Conservation (phyloP, 1,140 invertebrate species). For the Nephotettix cincticeps region DNA sequence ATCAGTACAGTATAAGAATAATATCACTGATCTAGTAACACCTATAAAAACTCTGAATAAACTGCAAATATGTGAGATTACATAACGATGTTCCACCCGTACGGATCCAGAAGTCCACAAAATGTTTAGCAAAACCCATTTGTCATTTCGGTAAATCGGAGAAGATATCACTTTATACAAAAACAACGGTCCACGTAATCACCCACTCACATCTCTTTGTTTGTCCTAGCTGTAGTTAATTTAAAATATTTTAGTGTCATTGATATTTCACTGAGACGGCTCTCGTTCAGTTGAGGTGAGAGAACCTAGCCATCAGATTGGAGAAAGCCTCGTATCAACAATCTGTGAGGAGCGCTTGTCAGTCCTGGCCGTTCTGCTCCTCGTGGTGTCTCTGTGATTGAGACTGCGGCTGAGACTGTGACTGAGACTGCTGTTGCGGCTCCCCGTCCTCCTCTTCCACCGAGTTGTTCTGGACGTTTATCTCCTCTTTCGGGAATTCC, state of each 20-base stretch:
- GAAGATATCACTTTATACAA: slow-evolving; percentile 8
- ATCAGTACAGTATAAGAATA: slow-evolving; percentile 26
- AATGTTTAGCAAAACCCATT: slow-evolving; percentile 7
- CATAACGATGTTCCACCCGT: not conserved
- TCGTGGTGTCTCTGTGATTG: not conserved
- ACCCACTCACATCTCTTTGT: slow-evolving; percentile 24
- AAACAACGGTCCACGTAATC: slow-evolving; percentile 22
- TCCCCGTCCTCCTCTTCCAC: slow-evolving; percentile 28
- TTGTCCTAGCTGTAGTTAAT: slow-evolving; percentile 30
- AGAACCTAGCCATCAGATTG: slow-evolving; percentile 11
- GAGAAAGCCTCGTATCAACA: slow-evolving; percentile 25
- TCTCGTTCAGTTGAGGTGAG: slow-evolving; percentile 16
- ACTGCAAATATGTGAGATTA: slow-evolving; percentile 1
- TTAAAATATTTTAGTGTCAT: not conserved
- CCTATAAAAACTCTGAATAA: slow-evolving; percentile 23
- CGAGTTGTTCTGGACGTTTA: slow-evolving; percentile 29
- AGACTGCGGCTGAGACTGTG: not conserved
- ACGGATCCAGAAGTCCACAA: slow-evolving; percentile 11
- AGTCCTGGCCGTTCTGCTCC: slow-evolving; percentile 36
- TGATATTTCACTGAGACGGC: not conserved
- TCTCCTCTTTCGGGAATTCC: slow-evolving; percentile 38
- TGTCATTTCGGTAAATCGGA: not conserved
- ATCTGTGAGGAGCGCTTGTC: slow-evolving; percentile 28
- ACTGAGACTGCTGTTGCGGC: not conserved
- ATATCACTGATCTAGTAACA: slow-evolving; percentile 25